A percentile compares a stretch with the other conserved stretches of the same genome.
Conservation (phyloP, 1,140 invertebrate genomes). For the Diuraphis noxia region DNA sequence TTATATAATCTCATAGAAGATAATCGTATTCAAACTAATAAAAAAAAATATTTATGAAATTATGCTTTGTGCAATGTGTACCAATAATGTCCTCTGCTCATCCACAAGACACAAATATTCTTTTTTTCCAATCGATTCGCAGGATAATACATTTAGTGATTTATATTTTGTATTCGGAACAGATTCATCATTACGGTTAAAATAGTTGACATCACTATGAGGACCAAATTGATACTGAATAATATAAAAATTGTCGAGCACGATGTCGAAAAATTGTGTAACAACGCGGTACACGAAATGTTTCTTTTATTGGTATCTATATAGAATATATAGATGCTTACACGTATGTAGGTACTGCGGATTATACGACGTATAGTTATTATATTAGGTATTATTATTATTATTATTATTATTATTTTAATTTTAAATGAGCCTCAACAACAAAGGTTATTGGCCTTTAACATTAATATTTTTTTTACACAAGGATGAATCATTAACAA, state of each 20-base stretch:
- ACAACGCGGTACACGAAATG: background rate
- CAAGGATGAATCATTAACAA: no score
- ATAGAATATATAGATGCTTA: no score
- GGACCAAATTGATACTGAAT: background rate
- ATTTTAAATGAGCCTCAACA: no score
- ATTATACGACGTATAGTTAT: no score
- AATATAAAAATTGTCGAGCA: background rate
- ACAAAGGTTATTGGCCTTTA: no score
- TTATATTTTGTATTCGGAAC: background rate
- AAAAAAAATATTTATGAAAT: no score
- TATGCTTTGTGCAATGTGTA: background rate
- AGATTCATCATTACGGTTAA: background rate
- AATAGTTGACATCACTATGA: background rate
- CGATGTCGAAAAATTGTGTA: background rate
- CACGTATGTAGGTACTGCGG: no score
- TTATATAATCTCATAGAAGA: no score
- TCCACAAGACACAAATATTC: background rate
- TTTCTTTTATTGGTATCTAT: background rate
- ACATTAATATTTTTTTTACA: no score
- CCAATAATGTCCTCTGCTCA: background rate
- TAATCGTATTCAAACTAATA: no score
- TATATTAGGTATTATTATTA: no score
- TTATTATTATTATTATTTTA: no score
- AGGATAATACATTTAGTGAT: background rate
- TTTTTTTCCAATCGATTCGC: background rate